A percentile compares a stretch with the other conserved stretches of the same genome.
phyloP scores from a whole-genome alignment of 1,140 invertebrate genomes.

The Choristoneura fumiferana region DNA sequence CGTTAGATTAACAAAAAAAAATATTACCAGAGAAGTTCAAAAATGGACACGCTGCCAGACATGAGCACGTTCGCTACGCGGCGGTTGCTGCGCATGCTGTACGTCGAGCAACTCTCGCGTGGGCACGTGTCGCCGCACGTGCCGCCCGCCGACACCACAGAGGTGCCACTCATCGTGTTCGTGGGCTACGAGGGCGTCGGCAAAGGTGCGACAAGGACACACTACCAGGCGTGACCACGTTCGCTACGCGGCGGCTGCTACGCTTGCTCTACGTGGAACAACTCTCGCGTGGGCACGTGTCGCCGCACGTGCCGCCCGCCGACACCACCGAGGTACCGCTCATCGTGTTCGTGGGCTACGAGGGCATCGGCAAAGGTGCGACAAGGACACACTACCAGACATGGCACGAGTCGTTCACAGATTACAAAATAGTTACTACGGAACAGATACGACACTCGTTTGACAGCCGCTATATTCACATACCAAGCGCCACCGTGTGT shows the following conservation, averaged over 20 bases:
- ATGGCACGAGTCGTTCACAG: too few relatives aligned
- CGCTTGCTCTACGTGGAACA: constrained; percentile 65
- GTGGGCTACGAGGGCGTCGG: constrained; percentile 64
- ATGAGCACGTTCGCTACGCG: constrained; percentile 43
- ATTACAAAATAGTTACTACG: too few relatives aligned
- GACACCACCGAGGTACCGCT: constrained; percentile 57
- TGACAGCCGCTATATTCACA: too few relatives aligned
- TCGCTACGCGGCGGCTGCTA: constrained; percentile 49
- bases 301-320: constrained; percentile 50
- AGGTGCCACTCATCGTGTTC: constrained; percentile 57
- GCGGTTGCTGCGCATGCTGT: constrained; percentile 55
- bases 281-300: constrained; percentile 49
- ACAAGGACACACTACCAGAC: too few relatives aligned
- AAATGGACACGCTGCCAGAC: constrained; percentile 57
- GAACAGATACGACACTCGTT: too few relatives aligned
- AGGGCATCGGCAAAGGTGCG: constrained; percentile 63
- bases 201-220: constrained; percentile 64
- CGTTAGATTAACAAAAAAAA: too few relatives aligned
- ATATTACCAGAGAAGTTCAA: constrained; percentile 47
- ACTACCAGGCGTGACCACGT: constrained; percentile 41
- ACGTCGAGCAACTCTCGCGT: constrained; percentile 59
- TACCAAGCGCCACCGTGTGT: too few relatives aligned
- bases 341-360: constrained; percentile 58
- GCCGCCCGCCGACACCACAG: constrained; percentile 54
- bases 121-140: constrained; percentile 46